phyloP scores from a whole-genome alignment of 2,888 invertebrate species.

The Chrysotoxum bicinctum region DNA sequence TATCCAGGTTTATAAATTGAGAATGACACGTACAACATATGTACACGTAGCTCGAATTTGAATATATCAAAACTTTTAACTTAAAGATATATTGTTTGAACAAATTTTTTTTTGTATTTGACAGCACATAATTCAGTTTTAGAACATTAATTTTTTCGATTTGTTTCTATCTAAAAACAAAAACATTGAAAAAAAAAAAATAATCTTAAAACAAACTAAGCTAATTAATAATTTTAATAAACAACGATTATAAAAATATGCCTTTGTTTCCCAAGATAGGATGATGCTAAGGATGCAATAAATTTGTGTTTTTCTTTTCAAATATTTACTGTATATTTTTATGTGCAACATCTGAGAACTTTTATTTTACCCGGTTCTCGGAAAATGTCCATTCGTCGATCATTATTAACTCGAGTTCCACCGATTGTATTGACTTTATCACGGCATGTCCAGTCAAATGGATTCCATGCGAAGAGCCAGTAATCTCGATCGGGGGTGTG shows the following conservation, averaged over 20 bases:
- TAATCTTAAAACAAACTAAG: slow-evolving; percentile 30
- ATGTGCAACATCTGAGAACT: slow-evolving; percentile 81
- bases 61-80: no score
- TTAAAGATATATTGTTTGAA: no score
- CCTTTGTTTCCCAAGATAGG: slow-evolving; percentile 40
- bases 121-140: background rate
- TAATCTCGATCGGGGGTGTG: slow-evolving; percentile 85
- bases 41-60: no score
- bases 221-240: slow-evolving; percentile 17
- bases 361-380: slow-evolving; percentile 82
- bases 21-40: no score
- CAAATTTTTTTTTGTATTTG: background rate
- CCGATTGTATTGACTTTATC: slow-evolving; percentile 82
- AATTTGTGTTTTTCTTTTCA: slow-evolving; percentile 15
- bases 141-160: background rate
- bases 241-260: slow-evolving; percentile 32
- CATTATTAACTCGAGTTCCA: slow-evolving; percentile 81
- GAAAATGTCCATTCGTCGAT: slow-evolving; percentile 82
- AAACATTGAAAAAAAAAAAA: background rate
- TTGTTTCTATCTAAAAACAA: no score
- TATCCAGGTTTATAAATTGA: no score
- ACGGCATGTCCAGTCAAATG: slow-evolving; percentile 88
- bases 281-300: slow-evolving; percentile 67
- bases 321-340: slow-evolving; percentile 76
- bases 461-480: slow-evolving; percentile 90